Conservation (phyloP, 1,140 invertebrate genomes). For the Bathynomus jamesi region DNA sequence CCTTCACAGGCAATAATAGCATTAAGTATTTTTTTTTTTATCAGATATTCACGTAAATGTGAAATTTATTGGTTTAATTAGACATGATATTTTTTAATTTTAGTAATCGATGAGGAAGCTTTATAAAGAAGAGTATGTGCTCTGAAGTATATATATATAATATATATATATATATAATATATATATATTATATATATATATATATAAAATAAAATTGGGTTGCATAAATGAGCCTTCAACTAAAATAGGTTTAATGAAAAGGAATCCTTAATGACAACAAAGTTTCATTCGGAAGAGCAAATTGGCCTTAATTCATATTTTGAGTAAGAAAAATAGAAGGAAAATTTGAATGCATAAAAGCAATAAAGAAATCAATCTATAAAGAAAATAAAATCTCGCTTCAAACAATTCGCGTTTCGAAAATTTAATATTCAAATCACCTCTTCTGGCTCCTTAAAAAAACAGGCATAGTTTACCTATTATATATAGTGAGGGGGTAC, state of each 20-base stretch:
- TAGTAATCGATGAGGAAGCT: no score
- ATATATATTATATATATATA: neutral
- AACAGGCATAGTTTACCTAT: neutral
- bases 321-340: neutral
- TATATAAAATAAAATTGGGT: no score
- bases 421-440: slow-evolving; percentile 2
- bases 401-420: neutral
- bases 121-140: no score
- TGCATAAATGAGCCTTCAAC: no score
- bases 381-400: neutral
- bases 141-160: neutral
- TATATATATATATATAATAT: neutral
- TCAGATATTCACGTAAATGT: no score
- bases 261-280: neutral
- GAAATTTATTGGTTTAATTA: no score
- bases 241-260: no score
- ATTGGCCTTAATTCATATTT: neutral
- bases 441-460: neutral
- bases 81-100: no score
- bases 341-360: neutral
- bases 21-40: no score
- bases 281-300: neutral
- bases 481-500: neutral
- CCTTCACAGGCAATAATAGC: no score
- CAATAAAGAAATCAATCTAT: neutral